These are phyloP conservation scores for Rhinopomastus cyanomelas DNA, from an alignment of 2,113 vertebrate species.

Conservation along the genomic window DNA sequence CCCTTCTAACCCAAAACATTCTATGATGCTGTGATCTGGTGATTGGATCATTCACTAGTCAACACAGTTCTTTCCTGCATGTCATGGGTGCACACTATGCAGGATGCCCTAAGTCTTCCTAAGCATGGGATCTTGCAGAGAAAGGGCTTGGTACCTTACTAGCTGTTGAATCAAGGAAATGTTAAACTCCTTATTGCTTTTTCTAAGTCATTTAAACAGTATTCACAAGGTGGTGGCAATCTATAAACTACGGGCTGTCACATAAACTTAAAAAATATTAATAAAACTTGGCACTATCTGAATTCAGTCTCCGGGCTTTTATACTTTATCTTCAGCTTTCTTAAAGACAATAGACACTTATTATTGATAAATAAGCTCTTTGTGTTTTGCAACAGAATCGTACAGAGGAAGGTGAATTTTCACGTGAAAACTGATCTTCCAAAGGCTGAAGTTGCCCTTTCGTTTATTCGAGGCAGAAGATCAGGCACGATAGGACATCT, in stretches of 20 bases:
- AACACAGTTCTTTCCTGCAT: not conserved
- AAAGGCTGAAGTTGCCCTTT: not conserved
- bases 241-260: not conserved
- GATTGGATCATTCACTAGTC: not conserved
- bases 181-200: not conserved
- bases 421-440: not conserved
- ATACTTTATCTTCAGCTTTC: not conserved
- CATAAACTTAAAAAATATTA: not conserved
- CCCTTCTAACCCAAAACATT: too few species aligned
- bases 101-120: not conserved
- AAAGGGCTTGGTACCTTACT: not conserved
- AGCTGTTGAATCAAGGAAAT: not conserved
- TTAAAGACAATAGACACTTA: not conserved
- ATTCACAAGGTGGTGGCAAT: not conserved
- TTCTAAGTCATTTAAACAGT: not conserved
- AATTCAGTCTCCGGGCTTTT: not conserved
- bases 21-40: too few species aligned
- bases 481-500: not conserved
- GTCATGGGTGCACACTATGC: not conserved
- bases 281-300: not conserved
- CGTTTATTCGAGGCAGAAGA: not conserved
- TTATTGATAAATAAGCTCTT: not conserved
- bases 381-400: not conserved
- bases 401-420: not conserved
- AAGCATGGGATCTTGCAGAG: not conserved